Evolutionary conservation across 1,140 invertebrate genomes (phyloP), one percentile per base, ranked within the genome.

Genomic region (Aphaenogaster ashmeadi): DNA sequence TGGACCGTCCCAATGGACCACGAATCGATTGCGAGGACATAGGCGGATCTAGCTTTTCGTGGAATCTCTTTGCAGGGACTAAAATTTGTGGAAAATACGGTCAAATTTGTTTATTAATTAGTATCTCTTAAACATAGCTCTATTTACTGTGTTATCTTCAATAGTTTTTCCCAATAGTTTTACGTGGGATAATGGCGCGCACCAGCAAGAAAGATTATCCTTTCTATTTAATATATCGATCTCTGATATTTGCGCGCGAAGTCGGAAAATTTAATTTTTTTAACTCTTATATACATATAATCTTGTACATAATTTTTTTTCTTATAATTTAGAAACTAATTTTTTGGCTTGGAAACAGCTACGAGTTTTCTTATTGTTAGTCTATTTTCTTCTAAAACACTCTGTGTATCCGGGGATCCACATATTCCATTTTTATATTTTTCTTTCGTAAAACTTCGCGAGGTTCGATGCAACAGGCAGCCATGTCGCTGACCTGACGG

Each of bases 201-300:
- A 21, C 66, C 27, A 44, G 58, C 86, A 90, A 62, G 88, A 90
- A 90, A 90, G 88, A 90, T 90, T 90, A 90, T 90, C 89, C 80
- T 74, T 90, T 85, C 88, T 90, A 88, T 89, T 87, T 72, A 50
- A 80, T 58, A 83, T 60, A 83, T 83, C 66, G 79, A 9, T 47
- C 41, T 69, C 18, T 54, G 67, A 75, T 75, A 75, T 75, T 84
- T 27, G 69, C n/a, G 8, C 15, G 27, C 27, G 3, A 83, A 58
- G 27, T 27, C 11, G 13, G 15, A 56, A 33, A 36, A 38, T 62
- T 62, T 27, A 58, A 21, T 2, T 58, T 58, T 18, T 62, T 21
- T 5, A 64, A 64, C 27, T 15, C 11, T 36, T 36, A 15, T 7
- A 44, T 44, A 44, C 41, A 7, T 44, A 8, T 27, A 27, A 27